Evolutionary conservation across 1,140 invertebrate species (phyloP).

Genomic region (Scaptodrosophila lebanonensis): DNA sequence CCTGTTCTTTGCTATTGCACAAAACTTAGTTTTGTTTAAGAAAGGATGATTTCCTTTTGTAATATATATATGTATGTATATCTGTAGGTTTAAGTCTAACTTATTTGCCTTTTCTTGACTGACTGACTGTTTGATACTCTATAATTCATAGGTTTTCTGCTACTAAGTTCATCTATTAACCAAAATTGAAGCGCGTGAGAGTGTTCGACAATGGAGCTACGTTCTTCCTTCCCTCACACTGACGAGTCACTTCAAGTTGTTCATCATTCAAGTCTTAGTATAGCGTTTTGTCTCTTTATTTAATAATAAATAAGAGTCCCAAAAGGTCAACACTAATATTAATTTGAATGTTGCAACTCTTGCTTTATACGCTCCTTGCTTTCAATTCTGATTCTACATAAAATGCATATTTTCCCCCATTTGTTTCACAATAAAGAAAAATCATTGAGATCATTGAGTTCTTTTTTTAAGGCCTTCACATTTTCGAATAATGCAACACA

Average conservation of each 20-base stretch:
- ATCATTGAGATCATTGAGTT: conserved; percentile 73
- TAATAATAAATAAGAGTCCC: conserved; percentile 34
- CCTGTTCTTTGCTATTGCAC: conserved; percentile 23
- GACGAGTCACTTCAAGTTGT: conserved; percentile 18
- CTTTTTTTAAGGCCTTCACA: no score
- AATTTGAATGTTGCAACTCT: conserved; percentile 64
- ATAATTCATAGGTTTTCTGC: conserved; percentile 7
- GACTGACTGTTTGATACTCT: conserved; percentile 35
- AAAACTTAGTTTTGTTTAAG: conserved; percentile 1
- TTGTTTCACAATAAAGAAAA: conserved; percentile 59
- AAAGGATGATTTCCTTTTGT: conserved; percentile 12
- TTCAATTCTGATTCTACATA: conserved; percentile 14
- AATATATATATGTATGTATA: conserved; percentile 19
- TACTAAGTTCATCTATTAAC: conserved; percentile 43
- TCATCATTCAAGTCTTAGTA: background rate
- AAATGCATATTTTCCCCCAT: conserved; percentile 48
- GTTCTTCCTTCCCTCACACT: conserved; percentile 10
- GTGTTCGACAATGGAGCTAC: no score
- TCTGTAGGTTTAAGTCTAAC: conserved; percentile 28
- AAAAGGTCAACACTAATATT: conserved; percentile 57
- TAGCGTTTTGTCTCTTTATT: conserved; percentile 3
- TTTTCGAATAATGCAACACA: conserved; percentile 59
- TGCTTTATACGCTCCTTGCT: conserved; percentile 21
- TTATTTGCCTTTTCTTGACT: conserved; percentile 40
- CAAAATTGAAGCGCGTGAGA: conserved; percentile 48